These are phyloP conservation scores for Rhodeus uyekii DNA, from an alignment of 2,797 vertebrate genomes.

Conservation along the genomic window DNA sequence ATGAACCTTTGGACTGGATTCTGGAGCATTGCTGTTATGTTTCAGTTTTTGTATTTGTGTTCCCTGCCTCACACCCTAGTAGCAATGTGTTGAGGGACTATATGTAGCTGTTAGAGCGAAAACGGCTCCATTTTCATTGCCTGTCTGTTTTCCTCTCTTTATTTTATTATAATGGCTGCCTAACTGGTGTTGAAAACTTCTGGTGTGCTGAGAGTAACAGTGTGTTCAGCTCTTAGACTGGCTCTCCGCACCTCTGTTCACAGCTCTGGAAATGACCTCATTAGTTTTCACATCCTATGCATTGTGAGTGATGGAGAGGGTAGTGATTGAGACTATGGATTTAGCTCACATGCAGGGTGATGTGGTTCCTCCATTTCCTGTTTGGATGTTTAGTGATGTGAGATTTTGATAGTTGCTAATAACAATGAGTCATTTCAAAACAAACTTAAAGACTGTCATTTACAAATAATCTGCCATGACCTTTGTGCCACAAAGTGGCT, in stretches of 20 bases:
- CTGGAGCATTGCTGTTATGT: neutral
- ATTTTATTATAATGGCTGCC: slow-evolving; percentile 37
- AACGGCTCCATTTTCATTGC: slow-evolving; percentile 32
- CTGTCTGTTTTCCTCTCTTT: slow-evolving; percentile 27
- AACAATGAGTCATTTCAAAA: slow-evolving; percentile 35
- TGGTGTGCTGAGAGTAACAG: slow-evolving; percentile 46
- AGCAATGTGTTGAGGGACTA: slow-evolving; percentile 30
- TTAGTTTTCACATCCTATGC: slow-evolving; percentile 55
- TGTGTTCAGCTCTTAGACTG: slow-evolving; percentile 11
- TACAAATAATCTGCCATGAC: neutral
- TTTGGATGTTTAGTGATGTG: slow-evolving; percentile 26
- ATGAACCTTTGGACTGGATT: neutral
- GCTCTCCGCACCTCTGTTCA: slow-evolving; percentile 37
- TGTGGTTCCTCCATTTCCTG: slow-evolving; percentile 33
- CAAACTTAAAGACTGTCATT: neutral
- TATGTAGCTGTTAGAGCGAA: slow-evolving; percentile 40
- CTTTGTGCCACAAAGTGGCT: neutral
- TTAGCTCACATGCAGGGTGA: slow-evolving; percentile 25
- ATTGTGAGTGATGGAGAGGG: slow-evolving; percentile 48
- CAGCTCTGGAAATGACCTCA: slow-evolving; percentile 58
- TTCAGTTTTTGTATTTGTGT: slow-evolving; percentile 23
- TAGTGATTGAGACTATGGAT: slow-evolving; percentile 36
- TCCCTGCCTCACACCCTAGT: neutral
- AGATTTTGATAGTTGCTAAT: slow-evolving; percentile 25
- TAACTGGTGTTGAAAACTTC: slow-evolving; percentile 39